Evolutionary conservation across 23 tunicate genomes (phyloP), one percentile per base, ranked within the genome.

Genomic region (Ciona savignyi): DNA sequence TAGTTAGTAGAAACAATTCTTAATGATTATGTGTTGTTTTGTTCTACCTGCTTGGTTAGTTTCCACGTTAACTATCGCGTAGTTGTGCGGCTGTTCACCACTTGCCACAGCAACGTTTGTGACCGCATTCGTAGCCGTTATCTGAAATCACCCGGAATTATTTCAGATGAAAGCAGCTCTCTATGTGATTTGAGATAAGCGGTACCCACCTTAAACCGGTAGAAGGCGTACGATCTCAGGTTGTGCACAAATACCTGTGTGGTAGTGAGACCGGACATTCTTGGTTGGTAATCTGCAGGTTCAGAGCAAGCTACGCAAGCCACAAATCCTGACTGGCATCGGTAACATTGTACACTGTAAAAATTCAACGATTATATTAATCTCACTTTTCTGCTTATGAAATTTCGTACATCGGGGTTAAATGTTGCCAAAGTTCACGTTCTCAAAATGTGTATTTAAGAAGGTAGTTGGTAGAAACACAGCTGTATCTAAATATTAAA

Each of bases 11-110:
- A n/a, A n/a, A n/a, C n/a, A n/a, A n/a, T n/a, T n/a, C n/a, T n/a
- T n/a, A n/a, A n/a, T n/a, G n/a, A n/a, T n/a, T n/a, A n/a, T n/a
- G n/a, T n/a, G n/a, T n/a, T n/a, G n/a, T n/a, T n/a, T n/a, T n/a
- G n/a, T n/a, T n/a, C n/a, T n/a, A 83, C 87, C 87, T 68, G 81
- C 87, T 83, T 83, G 87, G 20, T 71, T 76, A 2, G 81, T 83
- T 33, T 83, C 87, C n/a, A 75, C 70, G 3, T 35, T 75, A 23
- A 61, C 70, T 4, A 29, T 63, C 2, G 62, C 75, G 32, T 32
- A 76, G 27, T 64, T 66, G 42, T 83, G 32, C 1, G 4, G 65
- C 23, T 75, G 56, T 1, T 33, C 63, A 28, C 74, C 87, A 31
- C 35, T 29, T 0, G 74, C 27, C 20, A 71, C 31, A 1, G 87